These are phyloP conservation scores for Heliconius hewitsoni DNA, from an alignment of 1,140 invertebrate species.

Conservation along the genomic window DNA sequence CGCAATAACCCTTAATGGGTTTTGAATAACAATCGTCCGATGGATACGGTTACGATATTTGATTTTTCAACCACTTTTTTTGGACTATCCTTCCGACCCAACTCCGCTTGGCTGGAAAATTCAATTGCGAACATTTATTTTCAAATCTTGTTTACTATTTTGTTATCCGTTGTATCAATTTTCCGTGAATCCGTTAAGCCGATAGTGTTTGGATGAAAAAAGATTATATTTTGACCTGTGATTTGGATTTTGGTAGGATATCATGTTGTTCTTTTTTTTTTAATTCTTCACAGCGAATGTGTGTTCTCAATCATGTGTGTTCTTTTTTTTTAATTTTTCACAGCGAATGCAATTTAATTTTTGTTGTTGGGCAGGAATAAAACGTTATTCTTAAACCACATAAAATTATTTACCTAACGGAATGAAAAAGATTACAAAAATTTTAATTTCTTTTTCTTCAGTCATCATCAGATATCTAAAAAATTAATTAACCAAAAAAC, in stretches of 20 bases:
- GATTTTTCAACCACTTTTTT: conserved; percentile 12
- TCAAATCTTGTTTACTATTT: not conserved
- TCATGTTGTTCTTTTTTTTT: not conserved
- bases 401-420: too few species aligned
- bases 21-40: conserved; percentile 8
- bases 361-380: too few species aligned
- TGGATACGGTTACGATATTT: conserved; percentile 2
- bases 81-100: not conserved
- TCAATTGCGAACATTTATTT: conserved; percentile 4
- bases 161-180: not conserved
- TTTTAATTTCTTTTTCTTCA: too few species aligned
- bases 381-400: too few species aligned
- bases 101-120: not conserved
- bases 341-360: too few species aligned
- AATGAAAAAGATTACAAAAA: too few species aligned
- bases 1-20: conserved; percentile 17
- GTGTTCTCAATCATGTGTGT: not conserved
- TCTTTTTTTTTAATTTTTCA: not conserved
- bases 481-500: too few species aligned
- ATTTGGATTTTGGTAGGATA: not conserved
- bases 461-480: too few species aligned
- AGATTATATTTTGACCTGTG: conserved; percentile 5
- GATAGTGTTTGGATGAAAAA: not conserved
- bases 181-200: not conserved
- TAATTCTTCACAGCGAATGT: not conserved